Percentiles rank a stretch among this genome's conserved stretches.
These are phyloP conservation scores for Tineola bisselliella DNA, from an alignment of 2,888 invertebrate genomes.

Conservation along the genomic window DNA sequence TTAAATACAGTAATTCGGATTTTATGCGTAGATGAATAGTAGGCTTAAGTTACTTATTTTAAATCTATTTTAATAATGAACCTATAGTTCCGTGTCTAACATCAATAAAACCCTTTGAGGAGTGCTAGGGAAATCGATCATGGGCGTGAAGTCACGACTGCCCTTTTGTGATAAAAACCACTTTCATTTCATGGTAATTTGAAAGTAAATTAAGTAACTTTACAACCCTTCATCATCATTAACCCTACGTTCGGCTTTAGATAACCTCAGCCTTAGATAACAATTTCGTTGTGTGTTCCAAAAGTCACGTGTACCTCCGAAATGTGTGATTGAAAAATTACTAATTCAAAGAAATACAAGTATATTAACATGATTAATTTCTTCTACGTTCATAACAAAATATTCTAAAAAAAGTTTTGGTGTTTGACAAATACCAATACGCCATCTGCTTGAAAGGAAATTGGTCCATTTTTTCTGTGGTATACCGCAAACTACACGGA, in stretches of 20 bases:
- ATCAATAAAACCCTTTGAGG: background rate
- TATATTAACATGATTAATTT: background rate
- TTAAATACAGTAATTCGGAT: too few relatives aligned
- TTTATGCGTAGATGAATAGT: too few relatives aligned
- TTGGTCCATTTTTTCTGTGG: slow-evolving; percentile 36
- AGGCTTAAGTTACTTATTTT: too few relatives aligned
- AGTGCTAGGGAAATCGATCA: background rate
- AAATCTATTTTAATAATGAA: too few relatives aligned
- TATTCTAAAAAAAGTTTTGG: too few relatives aligned
- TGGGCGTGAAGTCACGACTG: background rate
- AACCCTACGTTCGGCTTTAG: too few relatives aligned
- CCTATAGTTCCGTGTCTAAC: background rate
- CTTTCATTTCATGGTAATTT: slow-evolving; percentile 1
- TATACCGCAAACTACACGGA: slow-evolving; percentile 35
- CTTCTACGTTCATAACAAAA: too few relatives aligned
- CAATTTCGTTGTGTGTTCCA: too few relatives aligned
- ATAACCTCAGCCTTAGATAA: too few relatives aligned
- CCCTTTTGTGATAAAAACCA: background rate
- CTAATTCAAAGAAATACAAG: background rate
- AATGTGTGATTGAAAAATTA: background rate
- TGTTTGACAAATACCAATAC: slow-evolving; percentile 11
- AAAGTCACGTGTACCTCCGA: background rate
- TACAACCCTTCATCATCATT: too few relatives aligned
- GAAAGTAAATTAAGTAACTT: background rate
- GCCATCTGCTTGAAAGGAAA: slow-evolving; percentile 51